phyloP scores from a whole-genome alignment of 2,888 invertebrate species.

The Eurois occulta region DNA sequence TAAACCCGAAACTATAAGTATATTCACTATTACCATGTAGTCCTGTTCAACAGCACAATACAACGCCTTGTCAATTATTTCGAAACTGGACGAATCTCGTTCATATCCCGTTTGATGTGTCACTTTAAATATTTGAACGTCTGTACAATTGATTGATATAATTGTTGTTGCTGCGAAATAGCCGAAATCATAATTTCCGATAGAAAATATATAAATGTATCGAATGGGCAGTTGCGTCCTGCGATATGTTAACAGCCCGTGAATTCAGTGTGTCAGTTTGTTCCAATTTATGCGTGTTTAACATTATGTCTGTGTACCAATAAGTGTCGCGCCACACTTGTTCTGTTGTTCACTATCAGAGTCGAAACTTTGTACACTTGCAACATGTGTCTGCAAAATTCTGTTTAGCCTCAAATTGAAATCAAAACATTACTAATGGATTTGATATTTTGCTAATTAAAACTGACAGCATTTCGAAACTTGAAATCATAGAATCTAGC shows the following conservation, averaged over 20 bases:
- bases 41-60: background rate
- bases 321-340: constrained; percentile 56
- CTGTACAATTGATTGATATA: background rate
- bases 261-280: constrained; percentile 64
- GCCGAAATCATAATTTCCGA: constrained; percentile 9
- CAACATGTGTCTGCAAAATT: background rate
- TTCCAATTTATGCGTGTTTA: constrained; percentile 71
- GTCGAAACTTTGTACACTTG: background rate
- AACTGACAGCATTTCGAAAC: background rate
- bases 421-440: constrained; percentile 1
- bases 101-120: constrained; percentile 19
- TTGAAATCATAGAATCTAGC: background rate
- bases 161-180: too few species aligned
- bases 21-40: too few species aligned
- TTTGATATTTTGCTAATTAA: constrained; percentile 1
- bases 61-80: background rate
- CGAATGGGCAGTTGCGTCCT: constrained; percentile 58
- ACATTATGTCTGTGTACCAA: constrained; percentile 62
- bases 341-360: background rate
- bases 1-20: background rate
- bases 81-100: background rate
- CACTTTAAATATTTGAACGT: constrained; percentile 27
- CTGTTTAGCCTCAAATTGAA: background rate
- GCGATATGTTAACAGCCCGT: constrained; percentile 33
- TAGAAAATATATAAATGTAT: constrained; percentile 34